Conservation (phyloP, 2,888 invertebrate genomes). For the Steinernema scapterisci region DNA sequence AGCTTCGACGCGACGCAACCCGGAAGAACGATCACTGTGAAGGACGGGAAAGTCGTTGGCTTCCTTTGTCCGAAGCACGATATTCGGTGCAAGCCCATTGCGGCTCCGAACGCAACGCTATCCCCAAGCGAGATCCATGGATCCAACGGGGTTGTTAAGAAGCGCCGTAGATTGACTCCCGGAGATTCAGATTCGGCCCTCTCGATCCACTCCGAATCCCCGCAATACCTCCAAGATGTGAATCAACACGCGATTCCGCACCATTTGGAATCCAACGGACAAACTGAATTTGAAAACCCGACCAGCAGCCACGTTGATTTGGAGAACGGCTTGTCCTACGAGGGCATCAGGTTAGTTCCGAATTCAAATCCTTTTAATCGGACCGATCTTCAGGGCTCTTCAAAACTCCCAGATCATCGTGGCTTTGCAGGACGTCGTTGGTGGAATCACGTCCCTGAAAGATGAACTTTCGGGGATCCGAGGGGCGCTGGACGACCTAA, state of each 20-base stretch:
- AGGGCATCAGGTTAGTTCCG: background rate
- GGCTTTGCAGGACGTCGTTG: background rate
- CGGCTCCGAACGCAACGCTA: background rate
- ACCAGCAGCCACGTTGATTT: no score
- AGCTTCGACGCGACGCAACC: background rate
- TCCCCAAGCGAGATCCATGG: background rate
- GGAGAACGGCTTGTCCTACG: background rate
- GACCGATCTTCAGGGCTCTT: background rate
- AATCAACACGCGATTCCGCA: no score
- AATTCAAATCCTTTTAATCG: background rate
- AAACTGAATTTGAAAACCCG: no score
- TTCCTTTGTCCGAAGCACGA: constrained; percentile 25
- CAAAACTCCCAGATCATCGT: constrained; percentile 14
- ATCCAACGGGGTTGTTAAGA: background rate
- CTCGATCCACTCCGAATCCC: background rate
- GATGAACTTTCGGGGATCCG: constrained; percentile 13
- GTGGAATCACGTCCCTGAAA: background rate
- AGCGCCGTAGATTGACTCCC: background rate
- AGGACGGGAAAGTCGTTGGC: background rate
- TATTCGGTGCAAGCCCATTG: background rate
- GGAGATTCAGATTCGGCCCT: background rate
- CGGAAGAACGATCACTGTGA: constrained; percentile 15
- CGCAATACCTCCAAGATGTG: background rate
- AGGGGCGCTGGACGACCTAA: background rate
- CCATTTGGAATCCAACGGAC: no score